Percentiles rank a stretch among this genome's conserved stretches.
Evolutionary conservation across 1,140 invertebrate species (phyloP).

Genomic region (Muscidifurax raptorellus): DNA sequence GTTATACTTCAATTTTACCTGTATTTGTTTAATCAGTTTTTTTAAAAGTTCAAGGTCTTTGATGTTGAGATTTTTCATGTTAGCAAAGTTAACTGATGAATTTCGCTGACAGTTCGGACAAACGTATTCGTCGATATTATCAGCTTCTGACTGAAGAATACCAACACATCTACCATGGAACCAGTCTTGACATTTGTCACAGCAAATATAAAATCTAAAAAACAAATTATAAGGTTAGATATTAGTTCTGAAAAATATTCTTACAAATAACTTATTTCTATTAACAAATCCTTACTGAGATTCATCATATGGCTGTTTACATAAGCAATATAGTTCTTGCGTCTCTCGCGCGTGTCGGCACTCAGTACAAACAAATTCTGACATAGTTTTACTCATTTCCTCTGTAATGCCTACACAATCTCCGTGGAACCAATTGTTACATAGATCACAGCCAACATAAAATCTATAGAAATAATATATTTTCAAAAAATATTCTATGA

Average conservation of each 20-base stretch:
- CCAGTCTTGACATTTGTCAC: constrained; percentile 99
- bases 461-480: constrained; percentile 79
- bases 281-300: constrained; percentile 86
- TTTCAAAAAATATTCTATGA: not conserved
- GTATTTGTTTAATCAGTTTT: constrained; percentile 92
- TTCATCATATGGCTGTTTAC: constrained; percentile 97
- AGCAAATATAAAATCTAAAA: constrained; percentile 95
- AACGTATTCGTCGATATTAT: constrained; percentile 96
- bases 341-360: constrained; percentile 90
- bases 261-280: not conserved
- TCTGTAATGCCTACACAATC: constrained; percentile 97
- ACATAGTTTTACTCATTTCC: constrained; percentile 92
- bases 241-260: not conserved
- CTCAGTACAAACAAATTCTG: constrained; percentile 92
- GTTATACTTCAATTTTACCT: constrained; percentile 76
- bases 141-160: constrained; percentile 94
- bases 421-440: constrained; percentile 99
- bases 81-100: constrained; percentile 90
- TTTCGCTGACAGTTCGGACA: constrained; percentile 96
- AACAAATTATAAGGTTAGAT: constrained; percentile 38
- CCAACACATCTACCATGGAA: constrained; percentile 98
- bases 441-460: constrained; percentile 97
- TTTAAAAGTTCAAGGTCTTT: constrained; percentile 90
- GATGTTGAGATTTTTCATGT: constrained; percentile 89
- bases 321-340: constrained; percentile 96